Percentiles rank a stretch among this genome's conserved stretches.
Evolutionary conservation across 2,888 invertebrate genomes (phyloP).

Genomic region (Caenorhabditis sinica): DNA sequence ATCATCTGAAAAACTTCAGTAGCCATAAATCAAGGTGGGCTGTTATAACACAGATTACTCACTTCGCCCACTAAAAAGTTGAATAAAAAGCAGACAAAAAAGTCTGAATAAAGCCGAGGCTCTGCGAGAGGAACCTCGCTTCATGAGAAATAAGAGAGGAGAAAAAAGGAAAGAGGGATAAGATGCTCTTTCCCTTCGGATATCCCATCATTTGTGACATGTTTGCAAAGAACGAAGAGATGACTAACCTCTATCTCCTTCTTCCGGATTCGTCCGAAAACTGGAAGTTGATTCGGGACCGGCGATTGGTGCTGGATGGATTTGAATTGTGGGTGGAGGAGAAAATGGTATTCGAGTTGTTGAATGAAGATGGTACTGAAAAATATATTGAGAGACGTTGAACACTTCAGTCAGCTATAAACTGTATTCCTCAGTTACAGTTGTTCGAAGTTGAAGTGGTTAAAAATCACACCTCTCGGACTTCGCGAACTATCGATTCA

Average conservation of each 20-base stretch:
- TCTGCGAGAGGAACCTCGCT: slow-evolving; percentile 42
- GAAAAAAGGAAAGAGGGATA: slow-evolving; percentile 2
- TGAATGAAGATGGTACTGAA: slow-evolving; percentile 51
- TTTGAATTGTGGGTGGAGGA: slow-evolving; percentile 45
- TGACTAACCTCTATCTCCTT: slow-evolving; percentile 52
- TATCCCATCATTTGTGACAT: slow-evolving; percentile 58
- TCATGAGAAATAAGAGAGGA: slow-evolving; percentile 21
- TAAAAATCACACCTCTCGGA: slow-evolving; percentile 47
- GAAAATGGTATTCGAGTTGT: slow-evolving; percentile 42
- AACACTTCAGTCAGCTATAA: too few species aligned
- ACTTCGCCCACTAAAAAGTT: slow-evolving; percentile 34
- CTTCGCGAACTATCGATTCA: slow-evolving; percentile 64
- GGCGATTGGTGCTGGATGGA: slow-evolving; percentile 69
- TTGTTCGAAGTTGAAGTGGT: too few species aligned
- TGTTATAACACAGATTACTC: slow-evolving; percentile 4
- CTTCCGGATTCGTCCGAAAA: slow-evolving; percentile 57
- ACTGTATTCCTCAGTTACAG: too few species aligned
- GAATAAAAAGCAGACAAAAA: slow-evolving; percentile 44
- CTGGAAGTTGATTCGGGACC: slow-evolving; percentile 70
- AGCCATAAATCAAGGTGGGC: neutral
- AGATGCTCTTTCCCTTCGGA: slow-evolving; percentile 1
- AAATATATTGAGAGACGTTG: too few species aligned
- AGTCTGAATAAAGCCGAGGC: slow-evolving; percentile 49
- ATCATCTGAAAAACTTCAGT: slow-evolving; percentile 22
- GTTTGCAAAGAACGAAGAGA: slow-evolving; percentile 36